phyloP scores from a whole-genome alignment of 2,888 invertebrate genomes.

The Ecliptopera silaceata region DNA sequence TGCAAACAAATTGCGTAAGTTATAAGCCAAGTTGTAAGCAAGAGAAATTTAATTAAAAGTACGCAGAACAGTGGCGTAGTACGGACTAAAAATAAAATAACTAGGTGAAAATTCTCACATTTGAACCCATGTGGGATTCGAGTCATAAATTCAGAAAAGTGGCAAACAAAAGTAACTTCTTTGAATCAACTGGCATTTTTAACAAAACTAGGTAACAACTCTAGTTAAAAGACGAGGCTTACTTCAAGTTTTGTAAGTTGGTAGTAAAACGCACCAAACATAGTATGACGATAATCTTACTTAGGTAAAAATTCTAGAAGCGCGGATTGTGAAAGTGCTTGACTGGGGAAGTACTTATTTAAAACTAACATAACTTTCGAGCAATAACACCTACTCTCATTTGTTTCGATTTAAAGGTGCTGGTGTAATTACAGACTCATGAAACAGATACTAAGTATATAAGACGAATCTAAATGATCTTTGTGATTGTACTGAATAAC shows the following conservation, averaged over 20 bases:
- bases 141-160: conserved; percentile 58
- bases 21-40: conserved; percentile 33
- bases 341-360: too few species aligned
- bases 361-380: too few species aligned
- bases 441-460: too few species aligned
- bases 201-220: conserved; percentile 15
- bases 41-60: conserved; percentile 42
- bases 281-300: too few species aligned
- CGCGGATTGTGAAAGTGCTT: too few species aligned
- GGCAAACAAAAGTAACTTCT: conserved; percentile 54
- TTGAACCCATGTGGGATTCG: conserved; percentile 56
- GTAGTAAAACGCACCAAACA: conserved; percentile 1
- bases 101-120: conserved; percentile 58
- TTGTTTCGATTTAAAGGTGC: too few species aligned
- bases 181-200: conserved; percentile 40
- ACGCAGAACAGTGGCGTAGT: conserved; percentile 43
- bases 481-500: too few species aligned
- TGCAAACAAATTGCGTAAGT: conserved; percentile 24
- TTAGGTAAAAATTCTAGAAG: too few species aligned
- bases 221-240: conserved; percentile 5
- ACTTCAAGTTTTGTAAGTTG: not conserved
- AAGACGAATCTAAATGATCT: too few species aligned
- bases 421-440: too few species aligned
- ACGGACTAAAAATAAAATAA: conserved; percentile 51
- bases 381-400: too few species aligned